Conservation (phyloP, 2,797 vertebrate genomes). For the Gobio occitaniae region DNA sequence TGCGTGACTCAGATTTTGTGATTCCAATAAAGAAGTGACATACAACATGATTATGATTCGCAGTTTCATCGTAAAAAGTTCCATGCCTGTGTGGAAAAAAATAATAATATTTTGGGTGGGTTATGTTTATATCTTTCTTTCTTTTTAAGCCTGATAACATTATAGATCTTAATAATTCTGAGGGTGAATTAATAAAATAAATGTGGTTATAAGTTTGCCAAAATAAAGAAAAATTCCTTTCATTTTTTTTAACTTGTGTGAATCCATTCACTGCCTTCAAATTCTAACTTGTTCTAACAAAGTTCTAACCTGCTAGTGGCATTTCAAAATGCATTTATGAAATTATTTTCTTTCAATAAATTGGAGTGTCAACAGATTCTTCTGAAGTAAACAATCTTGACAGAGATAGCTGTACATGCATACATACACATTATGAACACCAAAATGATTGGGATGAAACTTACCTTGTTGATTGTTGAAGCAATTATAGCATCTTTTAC, state of each 20-base stretch:
- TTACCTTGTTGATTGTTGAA: background rate
- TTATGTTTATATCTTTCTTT: background rate
- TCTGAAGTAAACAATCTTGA: background rate
- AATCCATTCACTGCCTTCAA: background rate
- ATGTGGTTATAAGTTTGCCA: background rate
- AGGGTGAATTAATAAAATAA: background rate
- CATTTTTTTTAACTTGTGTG: background rate
- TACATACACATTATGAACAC: background rate
- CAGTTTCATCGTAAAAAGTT: background rate
- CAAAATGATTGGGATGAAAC: background rate
- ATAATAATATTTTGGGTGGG: background rate
- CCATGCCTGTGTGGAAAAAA: background rate
- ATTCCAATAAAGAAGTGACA: background rate
- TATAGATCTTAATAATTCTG: background rate
- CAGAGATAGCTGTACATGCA: background rate
- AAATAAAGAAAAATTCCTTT: background rate
- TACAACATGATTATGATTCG: slow-evolving; percentile 7
- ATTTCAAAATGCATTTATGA: background rate
- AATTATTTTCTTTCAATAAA: too few relatives aligned
- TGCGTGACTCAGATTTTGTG: background rate
- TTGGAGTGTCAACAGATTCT: background rate
- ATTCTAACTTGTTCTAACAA: background rate
- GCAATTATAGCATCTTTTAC: background rate
- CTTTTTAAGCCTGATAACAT: background rate
- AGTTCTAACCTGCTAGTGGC: background rate